These are phyloP conservation scores for Ambastaia sidthimunki DNA, from an alignment of 2,797 vertebrate species.

Conservation along the genomic window DNA sequence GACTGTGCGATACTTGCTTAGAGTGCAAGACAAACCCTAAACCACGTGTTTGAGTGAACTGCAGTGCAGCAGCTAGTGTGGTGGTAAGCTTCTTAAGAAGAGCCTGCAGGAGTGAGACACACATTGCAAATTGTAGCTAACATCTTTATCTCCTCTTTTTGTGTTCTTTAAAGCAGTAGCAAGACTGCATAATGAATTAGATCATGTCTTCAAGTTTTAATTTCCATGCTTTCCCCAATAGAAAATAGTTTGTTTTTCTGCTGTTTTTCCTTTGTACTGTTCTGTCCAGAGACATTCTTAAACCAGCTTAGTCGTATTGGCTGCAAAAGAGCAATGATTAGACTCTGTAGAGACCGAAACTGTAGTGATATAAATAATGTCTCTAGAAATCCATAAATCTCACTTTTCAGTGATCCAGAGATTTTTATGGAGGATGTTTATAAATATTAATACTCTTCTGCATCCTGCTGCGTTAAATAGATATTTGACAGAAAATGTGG, in stretches of 20 bases:
- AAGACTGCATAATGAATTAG: neutral
- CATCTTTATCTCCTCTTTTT: neutral
- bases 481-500: conserved; percentile 4
- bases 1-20: conserved; percentile 1
- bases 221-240: neutral
- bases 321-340: neutral
- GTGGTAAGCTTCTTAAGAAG: neutral
- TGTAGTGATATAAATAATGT: conserved; percentile 1
- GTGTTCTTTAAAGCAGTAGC: neutral
- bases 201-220: neutral
- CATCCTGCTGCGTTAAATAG: neutral
- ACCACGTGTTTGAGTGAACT: conserved; percentile 29
- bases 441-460: conserved; percentile 4
- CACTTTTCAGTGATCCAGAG: neutral
- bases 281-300: neutral
- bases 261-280: neutral
- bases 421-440: neutral
- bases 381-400: neutral
- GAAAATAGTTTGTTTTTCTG: neutral
- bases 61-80: conserved; percentile 38
- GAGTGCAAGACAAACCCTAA: conserved; percentile 11
- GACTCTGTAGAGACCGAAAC: neutral
- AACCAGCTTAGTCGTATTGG: neutral
- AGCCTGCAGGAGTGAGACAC: neutral
- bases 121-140: conserved; percentile 9